Base-by-base conservation (phyloP, 2,113 vertebrate genomes). In the Alethe diademata region DNA sequence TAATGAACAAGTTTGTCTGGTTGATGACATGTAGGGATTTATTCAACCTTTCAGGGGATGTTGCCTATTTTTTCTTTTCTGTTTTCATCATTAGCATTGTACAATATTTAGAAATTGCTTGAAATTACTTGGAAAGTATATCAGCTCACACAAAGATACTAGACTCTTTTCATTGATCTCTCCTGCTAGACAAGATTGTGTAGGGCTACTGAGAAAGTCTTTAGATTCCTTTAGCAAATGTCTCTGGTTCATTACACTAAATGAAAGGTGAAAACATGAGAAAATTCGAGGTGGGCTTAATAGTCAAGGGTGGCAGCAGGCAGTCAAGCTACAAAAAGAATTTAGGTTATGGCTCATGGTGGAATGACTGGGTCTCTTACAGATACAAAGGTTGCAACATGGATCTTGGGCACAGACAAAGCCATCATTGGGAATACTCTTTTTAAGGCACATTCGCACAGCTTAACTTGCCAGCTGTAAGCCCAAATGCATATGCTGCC, bases 1-100 rank as follows among this genome's bases (percentile, higher is more conserved):
- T 78, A 97, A 95, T 82, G 25, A 94, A 86, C 9, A 92, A 58
- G 50, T 93, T 96, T 96, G 83, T 92, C 84, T 95, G 54, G 24
- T 50, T 95, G 80, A 91, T 88, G 50, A 85, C 80, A 48, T 87
- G 35, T 31, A 74, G 16, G 56, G 42, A 76, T 91, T 96, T 20
- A 5, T 92, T 90, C n/a, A 26, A 67, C 28, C 45, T 93, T 50
- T 90, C 42, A 73, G 72, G 61, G 60, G 24, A 84, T 50, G 9
- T 19, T 85, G 26, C 45, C 4, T 79, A 54, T 67, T 89, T 94
- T 64, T 56, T 78, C 79, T 60, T 79, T 74, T 94, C 71, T 74
- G 42, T 93, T 95, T 96, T 53, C 50, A 86, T 67, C 12, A 74
- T 35, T n/a, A 80, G 42, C 3, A 3, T 47, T 78, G 28, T 60